Conservation (phyloP, 2,888 invertebrate genomes). For the Hydropsyche betteni region DNA sequence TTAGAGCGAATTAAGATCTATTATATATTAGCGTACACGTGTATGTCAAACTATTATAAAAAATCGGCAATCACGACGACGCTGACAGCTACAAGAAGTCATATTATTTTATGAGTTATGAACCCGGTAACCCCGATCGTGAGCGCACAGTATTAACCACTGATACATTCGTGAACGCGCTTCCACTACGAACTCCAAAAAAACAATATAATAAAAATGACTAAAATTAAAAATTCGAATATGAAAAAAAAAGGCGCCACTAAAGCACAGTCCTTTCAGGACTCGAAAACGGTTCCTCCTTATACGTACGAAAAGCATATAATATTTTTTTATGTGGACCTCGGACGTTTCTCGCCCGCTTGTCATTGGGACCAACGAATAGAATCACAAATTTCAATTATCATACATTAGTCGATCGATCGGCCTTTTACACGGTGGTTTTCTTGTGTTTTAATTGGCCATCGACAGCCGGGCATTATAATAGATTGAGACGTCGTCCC, state of each 20-base stretch:
- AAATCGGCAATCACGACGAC: constrained; percentile 37
- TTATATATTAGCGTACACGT: too few species aligned
- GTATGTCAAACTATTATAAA: constrained; percentile 16
- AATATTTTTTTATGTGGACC: constrained; percentile 6
- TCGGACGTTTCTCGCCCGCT: constrained; percentile 17
- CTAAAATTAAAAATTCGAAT: background rate
- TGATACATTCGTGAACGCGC: constrained; percentile 23
- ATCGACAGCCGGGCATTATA: constrained; percentile 27
- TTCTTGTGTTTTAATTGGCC: constrained; percentile 37
- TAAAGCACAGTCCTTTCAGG: background rate
- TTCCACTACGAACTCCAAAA: background rate
- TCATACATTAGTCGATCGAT: constrained; percentile 35
- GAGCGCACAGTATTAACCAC: constrained; percentile 35
- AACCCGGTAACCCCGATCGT: constrained; percentile 41
- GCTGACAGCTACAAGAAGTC: constrained; percentile 41
- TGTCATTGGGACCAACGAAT: constrained; percentile 32
- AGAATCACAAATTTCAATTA: constrained; percentile 41
- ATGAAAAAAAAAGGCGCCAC: constrained; percentile 3
- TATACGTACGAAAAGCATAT: background rate
- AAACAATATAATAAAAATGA: constrained; percentile 3
- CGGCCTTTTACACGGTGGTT: constrained; percentile 22
- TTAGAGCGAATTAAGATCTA: too few species aligned
- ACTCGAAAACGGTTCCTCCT: background rate
- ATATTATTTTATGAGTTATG: constrained; percentile 43
- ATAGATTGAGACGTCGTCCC: constrained; percentile 29